Evolutionary conservation across 1,140 invertebrate genomes (phyloP).

Genomic region (Diabrotica virgifera): DNA sequence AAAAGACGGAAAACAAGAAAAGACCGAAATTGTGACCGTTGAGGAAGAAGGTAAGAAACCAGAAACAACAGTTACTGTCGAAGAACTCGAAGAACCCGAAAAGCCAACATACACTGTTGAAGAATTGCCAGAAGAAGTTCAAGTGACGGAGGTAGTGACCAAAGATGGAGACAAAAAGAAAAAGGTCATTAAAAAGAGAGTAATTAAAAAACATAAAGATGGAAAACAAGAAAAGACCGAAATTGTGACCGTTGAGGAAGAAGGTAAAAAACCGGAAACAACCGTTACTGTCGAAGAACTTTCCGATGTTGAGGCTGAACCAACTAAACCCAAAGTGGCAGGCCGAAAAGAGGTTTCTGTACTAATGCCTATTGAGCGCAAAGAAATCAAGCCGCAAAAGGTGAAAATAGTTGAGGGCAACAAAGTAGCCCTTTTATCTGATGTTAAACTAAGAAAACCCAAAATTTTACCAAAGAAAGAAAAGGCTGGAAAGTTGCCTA

Average conservation of each 20-base stretch:
- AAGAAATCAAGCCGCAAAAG: constrained; percentile 55
- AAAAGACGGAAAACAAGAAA: constrained; percentile 41
- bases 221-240: constrained; percentile 38
- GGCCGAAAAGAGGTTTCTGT: constrained; percentile 36
- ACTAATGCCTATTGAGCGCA: constrained; percentile 61
- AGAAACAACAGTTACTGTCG: constrained; percentile 42
- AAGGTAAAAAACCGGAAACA: constrained; percentile 46
- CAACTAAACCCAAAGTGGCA: constrained; percentile 33
- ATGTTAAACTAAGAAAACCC: constrained; percentile 42
- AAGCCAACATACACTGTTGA: constrained; percentile 26
- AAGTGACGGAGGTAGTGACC: constrained; percentile 33
- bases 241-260: constrained; percentile 43
- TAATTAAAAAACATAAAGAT: constrained; percentile 39
- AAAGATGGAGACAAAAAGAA: constrained; percentile 42
- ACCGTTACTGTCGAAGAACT: constrained; percentile 45
- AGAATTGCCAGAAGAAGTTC: constrained; percentile 36
- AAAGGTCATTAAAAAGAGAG: constrained; percentile 36
- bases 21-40: not conserved
- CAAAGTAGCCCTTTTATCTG: constrained; percentile 61
- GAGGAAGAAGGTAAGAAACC: constrained; percentile 42
- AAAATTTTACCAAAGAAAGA: constrained; percentile 42
- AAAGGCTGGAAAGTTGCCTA: constrained; percentile 55
- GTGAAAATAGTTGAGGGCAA: constrained; percentile 65
- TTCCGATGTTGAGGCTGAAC: constrained; percentile 12
- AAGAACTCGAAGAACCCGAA: constrained; percentile 25